Percentiles rank a stretch among this genome's conserved stretches.
These are phyloP conservation scores for Neolamprologus caudopunctatus DNA, from an alignment of 2,113 vertebrate genomes.

Conservation along the genomic window DNA sequence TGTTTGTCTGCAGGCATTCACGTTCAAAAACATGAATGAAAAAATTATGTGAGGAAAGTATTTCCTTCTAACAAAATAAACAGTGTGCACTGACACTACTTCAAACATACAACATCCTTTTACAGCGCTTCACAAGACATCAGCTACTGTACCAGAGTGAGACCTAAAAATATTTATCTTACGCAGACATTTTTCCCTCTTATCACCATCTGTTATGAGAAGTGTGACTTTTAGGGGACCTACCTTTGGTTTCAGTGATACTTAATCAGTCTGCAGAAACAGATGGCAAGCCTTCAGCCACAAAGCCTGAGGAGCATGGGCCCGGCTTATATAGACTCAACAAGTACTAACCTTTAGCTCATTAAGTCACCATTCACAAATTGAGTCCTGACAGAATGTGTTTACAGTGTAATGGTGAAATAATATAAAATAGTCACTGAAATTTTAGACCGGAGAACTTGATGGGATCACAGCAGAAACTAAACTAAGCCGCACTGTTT, in stretches of 20 bases:
- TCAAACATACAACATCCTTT: background rate
- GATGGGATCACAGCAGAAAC: background rate
- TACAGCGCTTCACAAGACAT: background rate
- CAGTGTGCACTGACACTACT: background rate
- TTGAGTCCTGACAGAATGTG: background rate
- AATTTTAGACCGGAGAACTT: background rate
- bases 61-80: background rate
- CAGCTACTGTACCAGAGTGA: background rate
- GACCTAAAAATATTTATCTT: background rate
- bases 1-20: background rate
- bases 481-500: background rate
- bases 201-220: background rate
- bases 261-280: constrained; percentile 20
- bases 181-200: accelerated
- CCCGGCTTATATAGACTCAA: background rate
- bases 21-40: background rate
- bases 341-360: constrained; percentile 9
- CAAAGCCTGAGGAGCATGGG: background rate
- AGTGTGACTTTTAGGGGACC: background rate
- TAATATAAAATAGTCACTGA: background rate
- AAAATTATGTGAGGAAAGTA: background rate
- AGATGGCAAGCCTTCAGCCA: constrained; percentile 33
- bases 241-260: constrained; percentile 1
- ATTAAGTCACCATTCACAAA: background rate
- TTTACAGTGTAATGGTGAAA: background rate